phyloP scores from a whole-genome alignment of 2,888 invertebrate species.

The Trissoscelio sp. region DNA sequence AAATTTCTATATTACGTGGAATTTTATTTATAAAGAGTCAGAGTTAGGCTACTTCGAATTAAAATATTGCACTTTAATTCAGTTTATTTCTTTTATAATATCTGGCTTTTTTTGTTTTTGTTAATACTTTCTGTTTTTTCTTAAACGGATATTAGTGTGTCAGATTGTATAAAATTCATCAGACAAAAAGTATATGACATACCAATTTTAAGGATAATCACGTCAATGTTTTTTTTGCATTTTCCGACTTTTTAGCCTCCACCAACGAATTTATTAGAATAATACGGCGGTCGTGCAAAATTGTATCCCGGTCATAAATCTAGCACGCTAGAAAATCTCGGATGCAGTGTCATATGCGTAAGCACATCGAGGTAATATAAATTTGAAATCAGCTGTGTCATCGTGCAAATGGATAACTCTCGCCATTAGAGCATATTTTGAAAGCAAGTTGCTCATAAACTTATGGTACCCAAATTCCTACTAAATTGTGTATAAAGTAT shows the following conservation, averaged over 20 bases:
- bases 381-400: constrained; percentile 75
- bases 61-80: constrained; percentile 58
- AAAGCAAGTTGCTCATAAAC: constrained; percentile 49
- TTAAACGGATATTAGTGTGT: too few relatives aligned
- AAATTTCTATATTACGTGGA: constrained; percentile 66
- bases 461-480: too few relatives aligned
- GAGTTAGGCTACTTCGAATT: constrained; percentile 60
- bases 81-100: too few relatives aligned
- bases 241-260: constrained; percentile 34
- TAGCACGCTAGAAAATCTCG: constrained; percentile 69
- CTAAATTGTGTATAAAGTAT: too few relatives aligned
- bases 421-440: constrained; percentile 67
- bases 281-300: constrained; percentile 70
- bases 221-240: constrained; percentile 53
- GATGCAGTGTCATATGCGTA: constrained; percentile 69
- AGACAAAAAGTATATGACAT: too few relatives aligned
- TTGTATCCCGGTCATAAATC: constrained; percentile 70
- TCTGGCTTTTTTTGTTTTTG: too few relatives aligned
- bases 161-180: too few relatives aligned
- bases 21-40: constrained; percentile 61
- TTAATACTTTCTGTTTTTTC: too few relatives aligned
- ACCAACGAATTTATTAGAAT: constrained; percentile 63
- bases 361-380: constrained; percentile 73
- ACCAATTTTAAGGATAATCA: too few relatives aligned
- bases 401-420: constrained; percentile 68